phyloP scores from a whole-genome alignment of 92 coral and sea anemone genomes.

The Isaurus tuberculatus region DNA sequence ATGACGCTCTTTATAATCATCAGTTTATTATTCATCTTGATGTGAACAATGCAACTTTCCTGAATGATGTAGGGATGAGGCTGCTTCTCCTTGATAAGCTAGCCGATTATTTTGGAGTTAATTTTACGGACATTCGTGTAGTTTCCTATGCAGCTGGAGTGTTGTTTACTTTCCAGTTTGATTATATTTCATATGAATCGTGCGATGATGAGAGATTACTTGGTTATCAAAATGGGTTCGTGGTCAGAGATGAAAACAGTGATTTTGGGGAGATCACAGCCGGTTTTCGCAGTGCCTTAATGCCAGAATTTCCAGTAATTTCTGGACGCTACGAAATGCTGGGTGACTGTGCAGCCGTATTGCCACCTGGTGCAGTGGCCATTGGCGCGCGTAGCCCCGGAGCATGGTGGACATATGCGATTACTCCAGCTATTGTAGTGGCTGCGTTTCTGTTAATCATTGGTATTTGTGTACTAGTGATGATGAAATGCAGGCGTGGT shows the following conservation, averaged over 20 bases:
- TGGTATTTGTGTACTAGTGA: constrained; percentile 79
- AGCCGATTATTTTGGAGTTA: constrained; percentile 72
- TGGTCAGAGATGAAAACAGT: constrained; percentile 52
- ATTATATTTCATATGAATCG: constrained; percentile 64
- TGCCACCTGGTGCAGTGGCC: constrained; percentile 52
- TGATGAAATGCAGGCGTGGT: constrained; percentile 83
- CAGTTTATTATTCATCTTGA: constrained; percentile 68
- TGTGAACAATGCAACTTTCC: constrained; percentile 74
- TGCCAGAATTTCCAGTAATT: constrained; percentile 71
- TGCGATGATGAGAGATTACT: constrained; percentile 49
- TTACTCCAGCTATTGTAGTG: constrained; percentile 90
- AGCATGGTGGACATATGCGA: constrained; percentile 95
- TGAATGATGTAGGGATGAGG: constrained; percentile 76
- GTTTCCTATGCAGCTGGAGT: constrained; percentile 74
- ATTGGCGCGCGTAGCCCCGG: constrained; percentile 62
- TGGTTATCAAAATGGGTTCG: constrained; percentile 46
- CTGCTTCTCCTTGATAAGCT: constrained; percentile 69
- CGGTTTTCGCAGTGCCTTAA: constrained; percentile 53
- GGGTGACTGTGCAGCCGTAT: constrained; percentile 55
- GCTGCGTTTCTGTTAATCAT: constrained; percentile 88
- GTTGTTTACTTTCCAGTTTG: constrained; percentile 76
- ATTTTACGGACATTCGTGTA: constrained; percentile 74
- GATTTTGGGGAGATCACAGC: constrained; percentile 61
- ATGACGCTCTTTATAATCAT: constrained; percentile 65
- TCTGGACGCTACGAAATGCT: constrained; percentile 66